Evolutionary conservation across 2,113 vertebrate species (phyloP).

Genomic region (Corythornis vintsioides): DNA sequence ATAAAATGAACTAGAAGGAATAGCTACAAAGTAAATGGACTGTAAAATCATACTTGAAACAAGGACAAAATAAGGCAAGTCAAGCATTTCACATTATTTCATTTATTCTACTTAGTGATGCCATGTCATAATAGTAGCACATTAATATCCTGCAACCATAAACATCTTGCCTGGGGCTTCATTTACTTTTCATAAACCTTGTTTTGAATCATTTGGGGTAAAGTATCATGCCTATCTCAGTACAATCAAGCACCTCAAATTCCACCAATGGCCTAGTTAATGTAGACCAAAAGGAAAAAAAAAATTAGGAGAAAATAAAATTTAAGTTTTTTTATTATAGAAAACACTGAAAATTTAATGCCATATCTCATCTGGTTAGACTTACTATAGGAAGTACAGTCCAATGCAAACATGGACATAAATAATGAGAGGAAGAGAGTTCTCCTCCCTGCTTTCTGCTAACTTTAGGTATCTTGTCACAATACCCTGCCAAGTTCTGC

Average conservation of each 20-base stretch:
- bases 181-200: neutral
- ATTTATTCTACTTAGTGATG: conserved; percentile 37
- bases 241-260: neutral
- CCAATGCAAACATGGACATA: neutral
- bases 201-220: neutral
- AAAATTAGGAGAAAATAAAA: neutral
- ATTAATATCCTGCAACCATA: conserved; percentile 39
- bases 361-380: neutral
- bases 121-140: neutral
- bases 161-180: neutral
- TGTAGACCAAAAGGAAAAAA: neutral
- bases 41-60: conserved; percentile 52
- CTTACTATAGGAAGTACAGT: neutral
- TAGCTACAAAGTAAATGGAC: conserved; percentile 36
- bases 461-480: neutral
- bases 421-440: neutral
- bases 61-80: conserved; percentile 48
- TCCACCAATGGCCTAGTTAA: neutral
- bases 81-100: conserved; percentile 6
- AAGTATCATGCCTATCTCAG: neutral
- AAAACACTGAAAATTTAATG: neutral
- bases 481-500: neutral
- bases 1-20: conserved; percentile 10
- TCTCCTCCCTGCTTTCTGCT: neutral
- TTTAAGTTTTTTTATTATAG: neutral